Base-by-base conservation (phyloP, 2,797 vertebrate species). In the Bucorvus abyssinicus region DNA sequence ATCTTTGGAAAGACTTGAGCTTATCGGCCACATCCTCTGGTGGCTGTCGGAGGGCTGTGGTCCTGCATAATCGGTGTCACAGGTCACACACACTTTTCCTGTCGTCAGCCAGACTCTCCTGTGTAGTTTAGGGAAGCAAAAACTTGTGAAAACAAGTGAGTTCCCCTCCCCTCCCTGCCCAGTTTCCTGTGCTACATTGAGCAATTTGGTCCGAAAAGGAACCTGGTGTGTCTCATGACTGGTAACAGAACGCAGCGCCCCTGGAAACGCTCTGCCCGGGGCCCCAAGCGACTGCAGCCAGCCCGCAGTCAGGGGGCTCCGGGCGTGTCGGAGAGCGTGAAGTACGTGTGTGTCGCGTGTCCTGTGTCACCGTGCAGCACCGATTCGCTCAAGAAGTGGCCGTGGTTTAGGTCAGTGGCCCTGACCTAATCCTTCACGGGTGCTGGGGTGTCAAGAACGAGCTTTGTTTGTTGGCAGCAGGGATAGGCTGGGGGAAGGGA, bases 161-260 rank as follows among this genome's bases (percentile, higher is more conserved):
- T 95, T 40, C 38, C 38, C 38, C 38, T 93, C 89, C 92, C 49
- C 87, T 20, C 47, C 57, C 65, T 65, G 50, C 84, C 56, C 76
- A 38, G 26, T 87, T 96, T 97, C 96, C 94, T 95, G 57, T 88
- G 79, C 73, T 50, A 15, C 52, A 63, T 96, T 96, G 84, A 93
- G 96, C 69, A 96, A 97, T 71, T 73, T 71, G 42, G 47, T 76
- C 49, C 87, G 47, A 95, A 90, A 78, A 92, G 65, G 90, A 96
- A 77, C 89, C 73, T 71, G 19, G 23, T 88, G 59, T 52, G 69
- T 85, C 84, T 93, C 16, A 12, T 95, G 87, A 89, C 30, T 76
- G 19, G 78, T 50, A 85, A 63, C 12, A 38, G 65, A 86, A 49
- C 21, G 77, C 22, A 24, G 32, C 49, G 36, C 14, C 6, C 27